phyloP scores from a whole-genome alignment of 2,113 vertebrate species.

The Gasterosteus nipponicus region DNA sequence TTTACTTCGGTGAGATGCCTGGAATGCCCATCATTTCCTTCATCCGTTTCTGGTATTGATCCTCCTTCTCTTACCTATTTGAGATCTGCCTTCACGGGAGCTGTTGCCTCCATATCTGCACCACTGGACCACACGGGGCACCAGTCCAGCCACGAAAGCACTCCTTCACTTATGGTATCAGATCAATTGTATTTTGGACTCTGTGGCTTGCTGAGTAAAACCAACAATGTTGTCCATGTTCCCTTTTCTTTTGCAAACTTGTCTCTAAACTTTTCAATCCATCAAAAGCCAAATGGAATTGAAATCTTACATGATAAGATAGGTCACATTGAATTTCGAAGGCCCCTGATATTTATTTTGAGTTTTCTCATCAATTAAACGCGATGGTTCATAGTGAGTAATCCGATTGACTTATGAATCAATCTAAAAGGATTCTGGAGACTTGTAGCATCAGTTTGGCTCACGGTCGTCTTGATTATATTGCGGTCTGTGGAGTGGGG shows the following conservation, averaged over 20 bases:
- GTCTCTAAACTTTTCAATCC: neutral
- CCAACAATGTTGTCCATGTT: neutral
- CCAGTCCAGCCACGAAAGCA: constrained; percentile 45
- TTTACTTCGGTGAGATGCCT: constrained; percentile 68
- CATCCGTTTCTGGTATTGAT: constrained; percentile 72
- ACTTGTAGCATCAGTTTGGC: constrained; percentile 50
- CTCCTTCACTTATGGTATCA: constrained; percentile 26
- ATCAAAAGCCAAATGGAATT: neutral
- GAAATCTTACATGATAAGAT: neutral
- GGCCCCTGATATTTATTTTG: too few relatives aligned
- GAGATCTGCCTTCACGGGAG: constrained; percentile 65
- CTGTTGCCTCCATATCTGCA: constrained; percentile 67
- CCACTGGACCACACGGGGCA: constrained; percentile 61
- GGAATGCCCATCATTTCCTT: constrained; percentile 71
- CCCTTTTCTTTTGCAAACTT: neutral
- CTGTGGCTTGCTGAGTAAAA: neutral
- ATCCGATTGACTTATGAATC: constrained; percentile 62
- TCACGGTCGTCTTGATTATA: constrained; percentile 55
- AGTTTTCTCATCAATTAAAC: constrained; percentile 48
- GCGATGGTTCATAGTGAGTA: constrained; percentile 57
- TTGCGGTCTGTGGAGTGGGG: constrained; percentile 49
- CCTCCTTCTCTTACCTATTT: constrained; percentile 67
- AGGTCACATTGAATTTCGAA: neutral
- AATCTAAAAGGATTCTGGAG: constrained; percentile 54
- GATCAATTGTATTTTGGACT: constrained; percentile 32